phyloP scores from a whole-genome alignment of 2,888 invertebrate species.

The Andrena flavipes region DNA sequence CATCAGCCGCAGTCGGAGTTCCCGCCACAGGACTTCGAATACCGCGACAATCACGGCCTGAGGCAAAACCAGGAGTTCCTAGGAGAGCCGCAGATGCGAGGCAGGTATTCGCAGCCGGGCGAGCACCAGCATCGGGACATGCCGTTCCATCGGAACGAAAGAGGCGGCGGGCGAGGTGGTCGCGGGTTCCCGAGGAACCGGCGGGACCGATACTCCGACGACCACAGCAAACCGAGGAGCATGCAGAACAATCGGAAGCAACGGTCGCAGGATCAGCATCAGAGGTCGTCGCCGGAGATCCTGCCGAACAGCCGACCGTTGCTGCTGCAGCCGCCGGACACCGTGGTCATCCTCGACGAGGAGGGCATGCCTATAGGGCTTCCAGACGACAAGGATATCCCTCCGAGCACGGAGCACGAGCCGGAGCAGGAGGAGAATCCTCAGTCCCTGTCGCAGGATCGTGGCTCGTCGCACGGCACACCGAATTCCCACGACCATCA shows the following conservation, averaged over 20 bases:
- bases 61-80: slow-evolving; percentile 74
- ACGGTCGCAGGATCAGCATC: slow-evolving; percentile 66
- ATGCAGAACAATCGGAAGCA: slow-evolving; percentile 70
- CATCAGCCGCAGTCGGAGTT: slow-evolving; percentile 73
- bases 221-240: slow-evolving; percentile 72
- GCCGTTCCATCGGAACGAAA: slow-evolving; percentile 75
- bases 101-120: slow-evolving; percentile 65
- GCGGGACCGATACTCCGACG: slow-evolving; percentile 77
- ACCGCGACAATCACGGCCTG: slow-evolving; percentile 72
- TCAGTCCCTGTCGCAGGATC: slow-evolving; percentile 34
- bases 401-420: slow-evolving; percentile 20
- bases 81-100: slow-evolving; percentile 68
- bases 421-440: slow-evolving; percentile 43
- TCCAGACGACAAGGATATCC: slow-evolving; percentile 64
- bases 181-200: slow-evolving; percentile 77
- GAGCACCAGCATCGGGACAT: slow-evolving; percentile 75
- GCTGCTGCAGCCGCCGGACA: slow-evolving; percentile 75
- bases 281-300: slow-evolving; percentile 68
- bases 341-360: slow-evolving; percentile 75
- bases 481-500: slow-evolving; percentile 53
- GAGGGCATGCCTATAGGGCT: slow-evolving; percentile 75
- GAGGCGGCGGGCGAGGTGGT: slow-evolving; percentile 71
- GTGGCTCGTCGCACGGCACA: slow-evolving; percentile 34
- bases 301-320: slow-evolving; percentile 67
- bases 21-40: slow-evolving; percentile 74